Conservation (phyloP, 2,113 vertebrate genomes). For the Octodon degus region DNA sequence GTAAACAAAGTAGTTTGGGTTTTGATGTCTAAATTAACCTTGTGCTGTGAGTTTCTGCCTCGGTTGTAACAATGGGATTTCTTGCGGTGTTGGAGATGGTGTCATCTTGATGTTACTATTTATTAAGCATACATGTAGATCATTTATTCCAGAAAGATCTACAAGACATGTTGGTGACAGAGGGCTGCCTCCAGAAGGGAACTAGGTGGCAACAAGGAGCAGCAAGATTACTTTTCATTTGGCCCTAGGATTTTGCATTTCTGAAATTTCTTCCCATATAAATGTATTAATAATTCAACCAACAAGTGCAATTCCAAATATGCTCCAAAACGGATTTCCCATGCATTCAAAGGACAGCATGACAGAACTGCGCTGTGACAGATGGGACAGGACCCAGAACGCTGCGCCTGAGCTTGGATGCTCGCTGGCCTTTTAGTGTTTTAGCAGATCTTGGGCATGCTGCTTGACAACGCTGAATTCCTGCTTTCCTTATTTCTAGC, state of each 20-base stretch:
- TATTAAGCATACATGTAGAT: background rate
- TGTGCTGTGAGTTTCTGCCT: background rate
- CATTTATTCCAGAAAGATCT: background rate
- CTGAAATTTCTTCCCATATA: background rate
- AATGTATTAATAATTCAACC: background rate
- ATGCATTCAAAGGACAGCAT: background rate
- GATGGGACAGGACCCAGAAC: background rate
- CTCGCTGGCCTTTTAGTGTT: background rate
- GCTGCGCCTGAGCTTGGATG: background rate
- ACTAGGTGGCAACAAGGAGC: background rate
- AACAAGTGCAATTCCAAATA: background rate
- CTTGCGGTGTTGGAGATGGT: background rate
- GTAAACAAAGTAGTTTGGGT: slow-evolving; percentile 27
- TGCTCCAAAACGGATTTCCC: background rate
- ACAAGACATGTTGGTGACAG: background rate
- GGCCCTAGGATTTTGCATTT: background rate
- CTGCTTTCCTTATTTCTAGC: background rate
- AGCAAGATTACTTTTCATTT: background rate
- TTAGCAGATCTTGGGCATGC: too few species aligned
- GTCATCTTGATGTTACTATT: background rate
- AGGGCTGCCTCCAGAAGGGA: background rate
- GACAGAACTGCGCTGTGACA: background rate
- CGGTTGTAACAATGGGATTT: background rate
- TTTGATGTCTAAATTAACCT: slow-evolving; percentile 54
- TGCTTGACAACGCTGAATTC: background rate